Base-by-base conservation (phyloP, 2,113 vertebrate species). In the Pleuronectes platessa region DNA sequence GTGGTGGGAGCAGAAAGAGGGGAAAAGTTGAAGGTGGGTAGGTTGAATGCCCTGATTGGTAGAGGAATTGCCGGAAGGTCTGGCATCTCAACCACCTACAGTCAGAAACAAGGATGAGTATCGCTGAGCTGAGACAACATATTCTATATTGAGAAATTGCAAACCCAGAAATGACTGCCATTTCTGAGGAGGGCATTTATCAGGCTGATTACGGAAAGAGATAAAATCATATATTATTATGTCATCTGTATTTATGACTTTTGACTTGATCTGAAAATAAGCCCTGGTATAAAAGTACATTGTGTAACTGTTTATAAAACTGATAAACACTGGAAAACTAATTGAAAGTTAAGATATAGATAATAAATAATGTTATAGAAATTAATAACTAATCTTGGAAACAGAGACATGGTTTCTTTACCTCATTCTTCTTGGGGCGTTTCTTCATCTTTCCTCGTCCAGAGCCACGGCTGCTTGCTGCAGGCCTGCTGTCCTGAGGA, bases 371-470 rank as follows among this genome's bases (percentile, higher is more conserved):
- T 42, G 3, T 42, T 3, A 13, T 5, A n/a, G 59, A 40, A 61
- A 61, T 61, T 4, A 10, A 26, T 27, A 15, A 63, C 2, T 0
- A 55, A 35, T 14, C 4, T 45, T 59, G 15, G 31, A 35, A 35
- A 7, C 31, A 8, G 27, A 5, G 5, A 7, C 31, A 1, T 55
- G n/a, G 23, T 51, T 74, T n/a, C 23, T 88, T 78, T 85, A 97
- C 98, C 95, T 95, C 92, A 4, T 95, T 92, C 5, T 96, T 92
- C 2, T 94, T 93, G 51, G 87, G 74, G 68, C 86, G 89, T 90
- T 96, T 97, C 87, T 95, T 97, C 94, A 99, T 99, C 90, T 99
- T 99, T 65, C 97, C 97, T 9, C 93, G 94, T 89, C 94, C 95
- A 61, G 92, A 93, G 85, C 87, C 86, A n/a, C 95, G 60, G 14